Conservation (phyloP, 2,797 vertebrate genomes). For the Molossus molossus region DNA sequence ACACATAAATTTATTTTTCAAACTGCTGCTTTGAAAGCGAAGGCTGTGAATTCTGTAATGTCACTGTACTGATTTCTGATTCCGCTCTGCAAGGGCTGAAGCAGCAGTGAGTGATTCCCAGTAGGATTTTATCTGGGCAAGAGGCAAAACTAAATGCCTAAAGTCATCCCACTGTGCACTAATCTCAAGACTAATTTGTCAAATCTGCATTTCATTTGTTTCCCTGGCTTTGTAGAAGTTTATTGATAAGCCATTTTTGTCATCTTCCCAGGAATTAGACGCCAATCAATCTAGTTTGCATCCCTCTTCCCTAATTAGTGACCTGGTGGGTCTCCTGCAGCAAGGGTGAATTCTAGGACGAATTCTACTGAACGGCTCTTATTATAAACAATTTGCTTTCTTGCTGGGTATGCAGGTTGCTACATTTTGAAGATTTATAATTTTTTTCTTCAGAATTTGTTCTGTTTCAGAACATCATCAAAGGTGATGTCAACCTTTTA, state of each 20-base stretch:
- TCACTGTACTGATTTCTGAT: conserved; percentile 79
- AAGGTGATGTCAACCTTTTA: conserved; percentile 52
- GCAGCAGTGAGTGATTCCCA: conserved; percentile 78
- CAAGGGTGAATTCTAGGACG: conserved; percentile 82
- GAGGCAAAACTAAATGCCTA: conserved; percentile 83
- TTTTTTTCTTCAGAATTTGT: conserved; percentile 81
- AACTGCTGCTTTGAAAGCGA: conserved; percentile 83
- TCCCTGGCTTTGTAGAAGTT: conserved; percentile 77
- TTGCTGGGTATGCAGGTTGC: conserved; percentile 66
- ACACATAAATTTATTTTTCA: conserved; percentile 88
- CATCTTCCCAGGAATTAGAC: conserved; percentile 79
- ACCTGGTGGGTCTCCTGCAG: conserved; percentile 57
- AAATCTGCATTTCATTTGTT: conserved; percentile 87
- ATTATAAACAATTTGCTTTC: conserved; percentile 76
- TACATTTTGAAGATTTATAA: conserved; percentile 78
- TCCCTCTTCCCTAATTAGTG: conserved; percentile 83
- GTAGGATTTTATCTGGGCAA: conserved; percentile 84
- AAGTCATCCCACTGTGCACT: conserved; percentile 83
- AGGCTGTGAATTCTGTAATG: conserved; percentile 68
- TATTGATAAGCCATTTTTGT: conserved; percentile 86
- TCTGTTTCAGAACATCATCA: conserved; percentile 67
- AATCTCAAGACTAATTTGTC: conserved; percentile 88
- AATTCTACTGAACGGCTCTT: conserved; percentile 73
- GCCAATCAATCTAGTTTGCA: conserved; percentile 83
- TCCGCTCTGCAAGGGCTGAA: conserved; percentile 70